Base-by-base conservation (phyloP, 2,113 vertebrate species). In the Chionomys nivalis region DNA sequence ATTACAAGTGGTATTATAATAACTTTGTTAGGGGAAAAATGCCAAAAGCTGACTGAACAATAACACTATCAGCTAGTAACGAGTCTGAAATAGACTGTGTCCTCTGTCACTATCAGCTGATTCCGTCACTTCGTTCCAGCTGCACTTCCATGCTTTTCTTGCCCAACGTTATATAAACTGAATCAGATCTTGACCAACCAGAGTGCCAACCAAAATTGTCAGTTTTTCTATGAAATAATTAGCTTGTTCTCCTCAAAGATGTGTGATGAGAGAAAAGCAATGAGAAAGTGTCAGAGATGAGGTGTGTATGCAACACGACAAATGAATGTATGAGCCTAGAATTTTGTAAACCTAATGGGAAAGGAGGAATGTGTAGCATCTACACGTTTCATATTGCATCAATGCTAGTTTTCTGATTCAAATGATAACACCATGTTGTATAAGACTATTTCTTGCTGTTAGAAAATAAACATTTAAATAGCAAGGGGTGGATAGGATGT, bases 371-470 rank as follows among this genome's bases (percentile, higher is more conserved):
- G 0, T 90, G 33, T 65, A 49, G 3, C 33, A 66, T 89, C 44
- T 89, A 49, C 33, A 72, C 1, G 58, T 77, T 82, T 89, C 9
- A 39, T 47, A 3, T 77, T 49, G 14, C 31, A 49, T 76, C 58
- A 86, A 7, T 83, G 63, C 61, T 44, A 31, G 13, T 42, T 87
- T 95, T 55, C n/a, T 78, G 44, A 77, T 94, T 82, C 82, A 94
- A 82, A 93, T 73, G 52, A 39, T 55, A 87, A 17, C 17, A 58
- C 23, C 24, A 58, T 81, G n/a, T 86, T 85, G 66, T 44, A 10
- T 44, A 88, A 90, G 23, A 85, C 9, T 83, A 72, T 66, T 65
- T 13, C 36, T 87, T 89, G 42, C 70, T 92, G 85, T 93, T 72
- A 70, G 14, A 85, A 95, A 96, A 90, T 72, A 75, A 1, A 58